phyloP scores from a whole-genome alignment of 2,888 invertebrate species.

The Eupithecia exiguata region DNA sequence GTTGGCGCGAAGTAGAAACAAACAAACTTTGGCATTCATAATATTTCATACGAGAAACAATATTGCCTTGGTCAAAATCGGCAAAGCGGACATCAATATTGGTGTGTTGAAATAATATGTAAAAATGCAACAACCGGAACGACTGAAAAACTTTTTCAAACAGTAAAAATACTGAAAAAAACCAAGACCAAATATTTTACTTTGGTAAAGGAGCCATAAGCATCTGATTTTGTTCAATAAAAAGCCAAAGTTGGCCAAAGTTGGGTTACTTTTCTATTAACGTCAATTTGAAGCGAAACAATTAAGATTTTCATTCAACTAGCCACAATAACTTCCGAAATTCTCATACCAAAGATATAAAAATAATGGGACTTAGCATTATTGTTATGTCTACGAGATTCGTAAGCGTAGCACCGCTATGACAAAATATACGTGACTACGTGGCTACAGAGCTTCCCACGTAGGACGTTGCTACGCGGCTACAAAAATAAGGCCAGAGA shows the following conservation, averaged over 20 bases:
- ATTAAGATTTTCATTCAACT: not conserved
- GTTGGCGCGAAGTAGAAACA: too few relatives aligned
- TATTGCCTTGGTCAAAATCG: not conserved
- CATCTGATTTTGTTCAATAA: constrained; percentile 1
- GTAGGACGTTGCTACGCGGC: constrained; percentile 11
- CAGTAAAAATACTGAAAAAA: not conserved
- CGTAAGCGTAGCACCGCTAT: not conserved
- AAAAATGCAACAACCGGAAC: not conserved
- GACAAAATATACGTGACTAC: constrained; percentile 4
- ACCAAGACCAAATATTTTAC: not conserved
- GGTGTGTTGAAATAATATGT: too few relatives aligned
- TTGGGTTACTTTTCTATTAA: not conserved
- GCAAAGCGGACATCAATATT: too few relatives aligned
- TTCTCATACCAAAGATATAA: not conserved
- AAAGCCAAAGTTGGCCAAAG: not conserved
- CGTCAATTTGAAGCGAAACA: not conserved
- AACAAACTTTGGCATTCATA: not conserved
- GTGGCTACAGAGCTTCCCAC: not conserved
- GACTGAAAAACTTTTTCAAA: not conserved
- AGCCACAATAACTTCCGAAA: not conserved
- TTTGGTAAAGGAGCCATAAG: constrained; percentile 1
- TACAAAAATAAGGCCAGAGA: not conserved
- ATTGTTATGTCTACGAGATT: not conserved
- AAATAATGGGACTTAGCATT: not conserved
- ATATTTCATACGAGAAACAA: not conserved